Conservation (phyloP, 2,113 vertebrate genomes). For the Scartelaos histophorus region DNA sequence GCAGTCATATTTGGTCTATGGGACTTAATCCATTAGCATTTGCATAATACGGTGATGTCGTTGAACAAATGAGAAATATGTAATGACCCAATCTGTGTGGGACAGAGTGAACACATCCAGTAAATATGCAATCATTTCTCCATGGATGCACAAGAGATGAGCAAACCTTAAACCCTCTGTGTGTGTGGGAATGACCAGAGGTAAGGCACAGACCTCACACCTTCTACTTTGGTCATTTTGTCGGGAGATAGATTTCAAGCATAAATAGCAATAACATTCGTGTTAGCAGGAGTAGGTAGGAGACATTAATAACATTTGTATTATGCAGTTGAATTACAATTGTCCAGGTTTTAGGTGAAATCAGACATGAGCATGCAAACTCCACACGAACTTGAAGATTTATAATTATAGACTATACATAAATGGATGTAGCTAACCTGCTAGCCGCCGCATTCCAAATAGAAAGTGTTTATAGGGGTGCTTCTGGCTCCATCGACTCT, state of each 20-base stretch:
- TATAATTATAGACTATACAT: too few relatives aligned
- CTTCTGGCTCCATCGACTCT: too few relatives aligned
- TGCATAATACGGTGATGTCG: conserved; percentile 65
- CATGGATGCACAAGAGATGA: conserved; percentile 60
- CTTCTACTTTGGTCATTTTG: not conserved
- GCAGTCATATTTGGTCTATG: conserved; percentile 63
- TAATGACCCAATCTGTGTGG: conserved; percentile 69
- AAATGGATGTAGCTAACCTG: too few relatives aligned
- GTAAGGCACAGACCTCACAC: not conserved
- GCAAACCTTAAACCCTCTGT: conserved; percentile 48
- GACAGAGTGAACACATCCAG: conserved; percentile 57
- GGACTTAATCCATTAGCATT: conserved; percentile 70
- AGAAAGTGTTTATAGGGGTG: too few relatives aligned
- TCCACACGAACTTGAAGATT: not conserved
- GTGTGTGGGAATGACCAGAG: conserved; percentile 40
- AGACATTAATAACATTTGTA: not conserved
- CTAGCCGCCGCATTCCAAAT: too few relatives aligned
- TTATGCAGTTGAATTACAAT: not conserved
- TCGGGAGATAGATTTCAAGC: not conserved
- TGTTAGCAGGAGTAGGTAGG: not conserved
- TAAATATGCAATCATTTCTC: conserved; percentile 69
- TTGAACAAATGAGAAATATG: conserved; percentile 69
- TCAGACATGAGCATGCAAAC: not conserved
- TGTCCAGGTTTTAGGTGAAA: not conserved
- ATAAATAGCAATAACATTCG: not conserved